These are phyloP conservation scores for Scolopax mira DNA, from an alignment of 2,113 vertebrate species.

Conservation along the genomic window DNA sequence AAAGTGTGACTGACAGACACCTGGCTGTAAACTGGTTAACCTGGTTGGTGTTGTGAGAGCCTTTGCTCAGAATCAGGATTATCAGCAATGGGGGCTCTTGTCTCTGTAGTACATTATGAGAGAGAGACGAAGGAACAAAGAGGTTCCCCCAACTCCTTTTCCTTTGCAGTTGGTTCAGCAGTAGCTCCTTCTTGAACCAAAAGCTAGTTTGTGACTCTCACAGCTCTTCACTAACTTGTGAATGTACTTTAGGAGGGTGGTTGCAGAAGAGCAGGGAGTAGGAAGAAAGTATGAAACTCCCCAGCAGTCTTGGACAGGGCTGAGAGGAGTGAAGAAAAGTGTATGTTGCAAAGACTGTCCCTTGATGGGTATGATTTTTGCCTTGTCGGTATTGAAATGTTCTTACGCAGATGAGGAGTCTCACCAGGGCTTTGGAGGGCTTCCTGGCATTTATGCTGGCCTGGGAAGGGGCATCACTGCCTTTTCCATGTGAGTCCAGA, in stretches of 20 bases:
- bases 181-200: background rate
- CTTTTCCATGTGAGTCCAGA: background rate
- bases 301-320: background rate
- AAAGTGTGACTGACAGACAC: background rate
- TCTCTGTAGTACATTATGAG: background rate
- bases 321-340: background rate
- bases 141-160: no score
- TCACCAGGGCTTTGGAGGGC: background rate
- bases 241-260: background rate
- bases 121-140: background rate
- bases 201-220: fast-evolving
- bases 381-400: background rate
- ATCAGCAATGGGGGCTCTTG: background rate
- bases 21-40: background rate
- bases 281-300: background rate
- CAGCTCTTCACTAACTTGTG: background rate
- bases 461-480: background rate
- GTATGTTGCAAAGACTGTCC: background rate
- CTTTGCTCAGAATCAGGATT: background rate
- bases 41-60: background rate
- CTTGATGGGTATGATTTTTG: background rate
- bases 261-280: background rate
- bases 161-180: background rate
- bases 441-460: background rate
- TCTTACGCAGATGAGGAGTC: background rate